phyloP scores from a whole-genome alignment of 2,888 invertebrate genomes.

The Drosophila mayaguana region DNA sequence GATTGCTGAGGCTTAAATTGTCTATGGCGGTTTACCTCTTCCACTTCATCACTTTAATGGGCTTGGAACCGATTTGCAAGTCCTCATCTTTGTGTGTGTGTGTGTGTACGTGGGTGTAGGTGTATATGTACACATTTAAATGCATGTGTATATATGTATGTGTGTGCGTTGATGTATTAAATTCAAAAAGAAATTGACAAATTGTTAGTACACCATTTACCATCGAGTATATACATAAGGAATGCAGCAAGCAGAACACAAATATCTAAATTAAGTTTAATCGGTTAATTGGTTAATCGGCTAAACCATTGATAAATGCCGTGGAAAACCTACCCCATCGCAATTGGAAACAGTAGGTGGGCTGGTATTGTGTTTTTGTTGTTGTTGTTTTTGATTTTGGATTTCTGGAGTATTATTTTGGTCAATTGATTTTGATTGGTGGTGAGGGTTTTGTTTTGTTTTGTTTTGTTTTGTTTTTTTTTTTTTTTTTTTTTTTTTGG shows the following conservation, averaged over 20 bases:
- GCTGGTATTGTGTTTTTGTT: slow-evolving; percentile 27
- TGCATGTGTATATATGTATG: slow-evolving; percentile 11
- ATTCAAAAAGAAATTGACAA: slow-evolving; percentile 58
- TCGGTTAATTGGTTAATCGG: slow-evolving; percentile 26
- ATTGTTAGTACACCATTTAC: slow-evolving; percentile 65
- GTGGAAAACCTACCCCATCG: slow-evolving; percentile 64
- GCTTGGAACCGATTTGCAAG: slow-evolving; percentile 81
- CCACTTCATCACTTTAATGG: slow-evolving; percentile 82
- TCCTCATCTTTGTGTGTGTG: slow-evolving; percentile 76
- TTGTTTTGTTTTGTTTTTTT: not conserved
- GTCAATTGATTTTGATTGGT: slow-evolving; percentile 23
- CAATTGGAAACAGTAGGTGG: slow-evolving; percentile 30
- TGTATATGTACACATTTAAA: not conserved
- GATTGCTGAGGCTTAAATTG: slow-evolving; percentile 15
- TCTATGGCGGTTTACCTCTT: slow-evolving; percentile 75
- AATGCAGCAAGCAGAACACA: slow-evolving; percentile 24
- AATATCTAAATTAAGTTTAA: slow-evolving; percentile 25
- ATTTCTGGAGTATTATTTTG: slow-evolving; percentile 16
- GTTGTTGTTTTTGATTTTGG: not conserved
- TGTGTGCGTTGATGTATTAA: slow-evolving; percentile 21
- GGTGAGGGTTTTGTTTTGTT: not conserved
- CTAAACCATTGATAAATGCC: slow-evolving; percentile 30
- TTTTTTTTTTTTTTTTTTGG: slow-evolving; percentile 5
- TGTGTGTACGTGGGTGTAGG: slow-evolving; percentile 16
- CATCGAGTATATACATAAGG: slow-evolving; percentile 29